phyloP scores from a whole-genome alignment of 2,888 invertebrate species.

The Caprella mutica region DNA sequence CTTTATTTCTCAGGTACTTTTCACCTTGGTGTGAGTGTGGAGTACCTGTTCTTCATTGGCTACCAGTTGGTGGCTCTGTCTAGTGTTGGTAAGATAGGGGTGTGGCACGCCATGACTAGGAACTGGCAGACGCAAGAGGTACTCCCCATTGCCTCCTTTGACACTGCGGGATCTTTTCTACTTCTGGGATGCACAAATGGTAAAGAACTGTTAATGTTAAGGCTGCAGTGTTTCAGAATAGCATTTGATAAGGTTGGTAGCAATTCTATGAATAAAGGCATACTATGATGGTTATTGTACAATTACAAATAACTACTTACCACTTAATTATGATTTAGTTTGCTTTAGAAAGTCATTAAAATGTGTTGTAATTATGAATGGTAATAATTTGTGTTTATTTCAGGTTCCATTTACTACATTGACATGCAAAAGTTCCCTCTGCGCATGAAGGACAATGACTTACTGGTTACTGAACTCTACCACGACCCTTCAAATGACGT shows the following conservation, averaged over 20 bases:
- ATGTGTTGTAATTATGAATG: too few species aligned
- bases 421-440: conserved; percentile 99
- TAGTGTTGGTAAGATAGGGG: conserved; percentile 83
- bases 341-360: too few species aligned
- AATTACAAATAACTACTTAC: too few species aligned
- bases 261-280: too few species aligned
- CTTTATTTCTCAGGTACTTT: conserved; percentile 58
- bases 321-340: too few species aligned
- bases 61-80: conserved; percentile 94
- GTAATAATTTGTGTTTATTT: too few species aligned
- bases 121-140: conserved; percentile 98
- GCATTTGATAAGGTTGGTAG: too few species aligned
- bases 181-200: conserved; percentile 89
- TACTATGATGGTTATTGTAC: too few species aligned
- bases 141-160: conserved; percentile 86
- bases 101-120: conserved; percentile 99
- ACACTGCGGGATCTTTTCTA: conserved; percentile 91
- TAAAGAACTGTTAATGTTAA: too few species aligned
- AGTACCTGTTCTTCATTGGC: conserved; percentile 93
- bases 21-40: conserved; percentile 81
- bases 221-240: too few species aligned
- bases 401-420: conserved; percentile 92
- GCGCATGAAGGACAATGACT: conserved; percentile 97
- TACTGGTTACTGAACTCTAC: conserved; percentile 91
- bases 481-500: conserved; percentile 83